Base-by-base conservation (phyloP, 2,888 invertebrate species). In the Conchocele bisecta region DNA sequence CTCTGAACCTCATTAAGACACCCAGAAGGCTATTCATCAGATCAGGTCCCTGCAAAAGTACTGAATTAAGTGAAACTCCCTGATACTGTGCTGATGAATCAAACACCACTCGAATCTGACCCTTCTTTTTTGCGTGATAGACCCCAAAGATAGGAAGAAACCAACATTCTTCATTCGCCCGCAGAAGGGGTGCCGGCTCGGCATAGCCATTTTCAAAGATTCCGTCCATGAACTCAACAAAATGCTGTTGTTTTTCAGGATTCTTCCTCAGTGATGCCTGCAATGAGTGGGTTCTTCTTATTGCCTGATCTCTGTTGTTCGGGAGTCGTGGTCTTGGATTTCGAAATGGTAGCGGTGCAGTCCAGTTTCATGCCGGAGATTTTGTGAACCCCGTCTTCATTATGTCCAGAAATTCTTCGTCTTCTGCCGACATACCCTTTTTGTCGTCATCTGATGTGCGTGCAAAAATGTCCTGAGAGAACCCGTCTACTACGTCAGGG, bases 31-130 rank as follows among this genome's bases (percentile, higher is more conserved):
- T 71, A 29, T 71, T 71, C 3, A 37, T 57, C 11, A 66, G 31
- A 56, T 71, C 65, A n/a, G n/a, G 71, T 2, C 65, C 65, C 28
- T 65, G 54, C 5, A 71, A 35, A 15, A 71, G 60, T 20, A 71
- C 60, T 44, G 33, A 42, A 42, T 60, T 71, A 13, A 71, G 51
- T 9, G 61, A 61, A 20, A 61, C 20, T 1, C 53, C 58, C 20
- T 61, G 15, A 41, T 42, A 72, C 28, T 61, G 54, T 3, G 51
- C 72, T 13, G 72, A 54, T 22, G 63, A 53, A 48, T 73, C 58
- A 29, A 63, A 67, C 3, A 66, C 61, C 0, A 46, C 44, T 7
- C 63, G 28, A 56, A 73, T 48, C 17, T 48, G 48, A 17, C 15
- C 31, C 9, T 28, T 28, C n/a, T 48, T 48, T 17, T 48, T 48